phyloP scores from a whole-genome alignment of 1,140 invertebrate species.

The Doryteuthis pealeii region DNA sequence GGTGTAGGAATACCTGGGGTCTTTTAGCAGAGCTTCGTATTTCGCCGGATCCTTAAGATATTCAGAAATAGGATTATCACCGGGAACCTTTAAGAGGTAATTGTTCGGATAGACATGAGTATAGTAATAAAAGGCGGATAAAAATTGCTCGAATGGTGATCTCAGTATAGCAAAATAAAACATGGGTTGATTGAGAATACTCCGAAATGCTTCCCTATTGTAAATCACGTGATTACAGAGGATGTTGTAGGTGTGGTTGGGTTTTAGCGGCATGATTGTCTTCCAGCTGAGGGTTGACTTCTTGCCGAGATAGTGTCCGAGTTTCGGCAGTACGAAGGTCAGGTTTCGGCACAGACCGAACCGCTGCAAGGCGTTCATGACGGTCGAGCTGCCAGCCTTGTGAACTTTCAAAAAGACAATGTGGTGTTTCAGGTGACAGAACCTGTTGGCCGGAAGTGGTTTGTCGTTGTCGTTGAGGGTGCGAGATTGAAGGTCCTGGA shows the following conservation, averaged over 20 bases:
- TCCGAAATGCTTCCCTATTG: constrained; percentile 24
- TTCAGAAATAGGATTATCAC: constrained; percentile 2
- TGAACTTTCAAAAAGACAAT: constrained; percentile 48
- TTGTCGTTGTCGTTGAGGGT: neutral
- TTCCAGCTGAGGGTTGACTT: constrained; percentile 16
- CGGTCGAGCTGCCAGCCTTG: constrained; percentile 63
- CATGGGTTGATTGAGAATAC: constrained; percentile 25
- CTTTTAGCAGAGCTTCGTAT: constrained; percentile 20
- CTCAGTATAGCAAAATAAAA: constrained; percentile 37
- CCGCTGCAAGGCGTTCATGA: constrained; percentile 63
- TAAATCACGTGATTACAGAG: constrained; percentile 40
- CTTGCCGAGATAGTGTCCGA: constrained; percentile 27
- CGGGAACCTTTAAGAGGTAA: constrained; percentile 21
- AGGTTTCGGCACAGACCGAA: constrained; percentile 63
- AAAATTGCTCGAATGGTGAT: constrained; percentile 33
- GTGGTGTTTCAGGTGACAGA: constrained; percentile 13
- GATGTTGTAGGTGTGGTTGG: constrained; percentile 27
- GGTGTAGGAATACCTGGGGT: constrained; percentile 25
- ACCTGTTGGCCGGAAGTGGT: neutral
- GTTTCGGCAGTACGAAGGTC: constrained; percentile 57
- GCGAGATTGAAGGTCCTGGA: neutral
- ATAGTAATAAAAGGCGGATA: constrained; percentile 37
- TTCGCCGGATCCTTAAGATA: constrained; percentile 29
- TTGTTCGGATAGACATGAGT: constrained; percentile 26
- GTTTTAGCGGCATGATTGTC: constrained; percentile 14